Conservation (phyloP, 2,888 invertebrate species). For the Entomobrya multifasciata region DNA sequence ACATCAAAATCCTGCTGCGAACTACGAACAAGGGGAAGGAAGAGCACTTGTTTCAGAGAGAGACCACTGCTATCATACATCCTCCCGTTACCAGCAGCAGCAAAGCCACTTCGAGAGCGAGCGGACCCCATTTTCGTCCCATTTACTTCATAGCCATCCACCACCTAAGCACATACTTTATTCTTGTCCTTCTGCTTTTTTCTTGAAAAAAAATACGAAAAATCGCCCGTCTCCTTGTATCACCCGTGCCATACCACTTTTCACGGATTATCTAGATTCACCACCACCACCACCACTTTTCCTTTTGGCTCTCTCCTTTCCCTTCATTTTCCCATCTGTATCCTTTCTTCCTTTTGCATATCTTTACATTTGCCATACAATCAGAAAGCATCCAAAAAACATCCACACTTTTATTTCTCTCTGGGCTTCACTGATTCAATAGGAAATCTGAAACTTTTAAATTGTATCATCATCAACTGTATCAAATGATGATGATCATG, state of each 20-base stretch:
- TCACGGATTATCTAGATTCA: slow-evolving; percentile 62
- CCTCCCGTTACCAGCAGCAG: too few species aligned
- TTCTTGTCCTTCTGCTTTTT: slow-evolving; percentile 40
- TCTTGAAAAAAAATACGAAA: too few species aligned
- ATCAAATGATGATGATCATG: too few species aligned
- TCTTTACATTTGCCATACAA: slow-evolving; percentile 6
- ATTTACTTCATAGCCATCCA: slow-evolving; percentile 55
- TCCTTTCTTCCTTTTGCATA: background rate
- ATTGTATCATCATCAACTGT: too few species aligned
- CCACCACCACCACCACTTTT: too few species aligned
- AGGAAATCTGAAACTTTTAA: slow-evolving; percentile 18
- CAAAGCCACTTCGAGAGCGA: slow-evolving; percentile 39
- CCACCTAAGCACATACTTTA: slow-evolving; percentile 25
- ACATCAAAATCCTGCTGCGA: too few species aligned
- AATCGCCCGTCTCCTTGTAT: slow-evolving; percentile 56
- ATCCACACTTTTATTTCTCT: too few species aligned
- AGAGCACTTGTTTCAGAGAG: too few species aligned
- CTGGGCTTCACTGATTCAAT: background rate
- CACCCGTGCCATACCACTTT: slow-evolving; percentile 50
- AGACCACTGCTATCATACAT: too few species aligned
- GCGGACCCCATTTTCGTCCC: slow-evolving; percentile 56
- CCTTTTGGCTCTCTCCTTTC: background rate
- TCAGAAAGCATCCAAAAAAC: too few species aligned
- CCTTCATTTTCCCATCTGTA: background rate
- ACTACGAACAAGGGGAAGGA: too few species aligned